A percentile compares a stretch with the other conserved stretches of the same genome.
phyloP scores from a whole-genome alignment of 2,113 vertebrate genomes.

The Actenoides lindsayi region DNA sequence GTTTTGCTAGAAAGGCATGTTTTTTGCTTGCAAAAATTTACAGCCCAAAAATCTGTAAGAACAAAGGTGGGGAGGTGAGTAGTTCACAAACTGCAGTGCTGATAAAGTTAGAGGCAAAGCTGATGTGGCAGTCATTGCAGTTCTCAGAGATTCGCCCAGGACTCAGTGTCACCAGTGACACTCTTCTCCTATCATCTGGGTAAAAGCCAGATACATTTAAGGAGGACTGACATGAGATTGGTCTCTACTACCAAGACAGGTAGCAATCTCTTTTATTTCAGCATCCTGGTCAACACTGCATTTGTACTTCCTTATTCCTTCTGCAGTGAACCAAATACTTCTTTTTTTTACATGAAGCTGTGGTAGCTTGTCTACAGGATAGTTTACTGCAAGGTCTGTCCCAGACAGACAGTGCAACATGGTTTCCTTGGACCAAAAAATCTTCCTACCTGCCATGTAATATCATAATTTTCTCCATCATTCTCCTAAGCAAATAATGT shows the following conservation, averaged over 20 bases:
- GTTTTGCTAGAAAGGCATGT: neutral
- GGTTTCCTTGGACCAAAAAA: neutral
- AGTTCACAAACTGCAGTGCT: neutral
- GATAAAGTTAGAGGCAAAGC: neutral
- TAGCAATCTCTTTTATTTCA: neutral
- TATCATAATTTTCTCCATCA: neutral
- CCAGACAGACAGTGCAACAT: neutral
- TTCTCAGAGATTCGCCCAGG: neutral
- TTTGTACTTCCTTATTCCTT: neutral
- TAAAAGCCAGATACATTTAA: neutral
- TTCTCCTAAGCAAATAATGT: neutral
- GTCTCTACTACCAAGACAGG: neutral
- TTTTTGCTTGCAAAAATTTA: neutral
- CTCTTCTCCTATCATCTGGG: neutral
- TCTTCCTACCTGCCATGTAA: neutral
- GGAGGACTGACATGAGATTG: neutral
- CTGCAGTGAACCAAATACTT: neutral
- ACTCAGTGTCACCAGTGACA: neutral
- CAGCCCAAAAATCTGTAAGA: neutral
- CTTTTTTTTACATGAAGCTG: neutral
- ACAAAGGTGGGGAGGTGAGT: neutral
- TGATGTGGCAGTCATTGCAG: neutral
- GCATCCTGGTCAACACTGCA: neutral
- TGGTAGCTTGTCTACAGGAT: neutral
- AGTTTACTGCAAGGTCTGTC: neutral